Conservation (phyloP, 2,888 invertebrate species). For the Halictus quadricinctus region DNA sequence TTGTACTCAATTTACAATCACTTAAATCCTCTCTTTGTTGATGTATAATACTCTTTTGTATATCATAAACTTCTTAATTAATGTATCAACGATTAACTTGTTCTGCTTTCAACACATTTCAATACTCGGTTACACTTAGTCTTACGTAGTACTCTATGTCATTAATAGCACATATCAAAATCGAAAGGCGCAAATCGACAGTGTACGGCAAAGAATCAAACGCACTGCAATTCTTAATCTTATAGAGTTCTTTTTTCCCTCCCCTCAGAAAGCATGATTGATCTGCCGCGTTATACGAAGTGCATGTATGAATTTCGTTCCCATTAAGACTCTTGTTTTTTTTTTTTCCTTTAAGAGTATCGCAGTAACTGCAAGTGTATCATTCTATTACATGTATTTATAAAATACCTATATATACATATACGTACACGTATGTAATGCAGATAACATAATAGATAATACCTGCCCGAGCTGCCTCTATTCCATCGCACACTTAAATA, state of each 20-base stretch:
- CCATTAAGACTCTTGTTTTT: neutral
- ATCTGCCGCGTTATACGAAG: constrained; percentile 53
- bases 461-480: constrained; percentile 82
- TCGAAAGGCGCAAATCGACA: constrained; percentile 62
- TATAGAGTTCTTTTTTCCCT: constrained; percentile 31
- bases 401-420: constrained; percentile 77
- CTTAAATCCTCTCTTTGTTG: constrained; percentile 21
- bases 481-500: constrained; percentile 73
- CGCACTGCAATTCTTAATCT: constrained; percentile 46
- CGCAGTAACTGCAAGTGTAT: constrained; percentile 59
- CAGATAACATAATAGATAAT: constrained; percentile 79
- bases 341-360: constrained; percentile 34
- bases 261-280: constrained; percentile 54
- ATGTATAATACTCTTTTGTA: constrained; percentile 23
- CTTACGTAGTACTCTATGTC: constrained; percentile 44
- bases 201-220: constrained; percentile 57
- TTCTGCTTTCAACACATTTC: constrained; percentile 28
- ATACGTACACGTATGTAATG: constrained; percentile 78
- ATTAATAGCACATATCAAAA: constrained; percentile 63
- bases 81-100: constrained; percentile 28
- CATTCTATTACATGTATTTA: constrained; percentile 68
- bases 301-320: constrained; percentile 40
- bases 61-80: constrained; percentile 40
- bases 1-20: constrained; percentile 27
- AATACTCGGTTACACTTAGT: constrained; percentile 43